A percentile compares a stretch with the other conserved stretches of the same genome.
Conservation (phyloP, 1,140 invertebrate species). For the Leguminivora glycinivorella region DNA sequence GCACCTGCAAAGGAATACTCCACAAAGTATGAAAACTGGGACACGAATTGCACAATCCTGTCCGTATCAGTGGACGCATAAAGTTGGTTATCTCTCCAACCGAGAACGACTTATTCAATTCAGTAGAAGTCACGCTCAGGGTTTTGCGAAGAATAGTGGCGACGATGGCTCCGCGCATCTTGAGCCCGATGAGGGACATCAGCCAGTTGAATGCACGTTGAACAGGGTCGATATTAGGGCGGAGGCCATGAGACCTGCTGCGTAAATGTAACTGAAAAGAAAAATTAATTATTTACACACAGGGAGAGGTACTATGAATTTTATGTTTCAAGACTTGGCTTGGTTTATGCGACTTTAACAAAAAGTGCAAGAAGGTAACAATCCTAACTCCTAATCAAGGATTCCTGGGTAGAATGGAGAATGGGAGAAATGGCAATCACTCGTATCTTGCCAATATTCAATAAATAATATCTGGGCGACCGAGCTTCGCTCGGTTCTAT, state of each 20-base stretch:
- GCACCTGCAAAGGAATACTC: slow-evolving; percentile 96
- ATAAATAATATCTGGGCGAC: too few species aligned
- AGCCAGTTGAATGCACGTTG: slow-evolving; percentile 94
- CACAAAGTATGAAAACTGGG: slow-evolving; percentile 97
- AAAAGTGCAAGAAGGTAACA: too few species aligned
- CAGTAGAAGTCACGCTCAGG: slow-evolving; percentile 81
- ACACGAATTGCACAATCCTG: slow-evolving; percentile 96
- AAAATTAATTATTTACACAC: too few species aligned
- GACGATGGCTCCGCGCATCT: slow-evolving; percentile 91
- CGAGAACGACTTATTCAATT: slow-evolving; percentile 82
- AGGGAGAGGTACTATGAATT: too few species aligned
- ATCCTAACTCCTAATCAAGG: too few species aligned
- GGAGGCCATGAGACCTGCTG: slow-evolving; percentile 83
- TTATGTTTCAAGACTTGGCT: too few species aligned
- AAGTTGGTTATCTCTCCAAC: slow-evolving; percentile 96
- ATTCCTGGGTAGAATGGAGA: too few species aligned
- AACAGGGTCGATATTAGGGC: slow-evolving; percentile 88
- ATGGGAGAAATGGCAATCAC: too few species aligned
- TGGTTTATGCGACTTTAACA: too few species aligned
- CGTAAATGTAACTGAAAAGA: slow-evolving; percentile 85
- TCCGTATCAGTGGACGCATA: slow-evolving; percentile 98
- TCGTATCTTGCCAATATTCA: too few species aligned
- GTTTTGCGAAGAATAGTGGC: slow-evolving; percentile 93
- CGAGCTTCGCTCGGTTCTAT: too few species aligned
- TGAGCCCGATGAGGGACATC: slow-evolving; percentile 91